Evolutionary conservation across 2,113 vertebrate species (phyloP), one percentile per base, ranked within the genome.

Genomic region (Aspidoscelis tigris): DNA sequence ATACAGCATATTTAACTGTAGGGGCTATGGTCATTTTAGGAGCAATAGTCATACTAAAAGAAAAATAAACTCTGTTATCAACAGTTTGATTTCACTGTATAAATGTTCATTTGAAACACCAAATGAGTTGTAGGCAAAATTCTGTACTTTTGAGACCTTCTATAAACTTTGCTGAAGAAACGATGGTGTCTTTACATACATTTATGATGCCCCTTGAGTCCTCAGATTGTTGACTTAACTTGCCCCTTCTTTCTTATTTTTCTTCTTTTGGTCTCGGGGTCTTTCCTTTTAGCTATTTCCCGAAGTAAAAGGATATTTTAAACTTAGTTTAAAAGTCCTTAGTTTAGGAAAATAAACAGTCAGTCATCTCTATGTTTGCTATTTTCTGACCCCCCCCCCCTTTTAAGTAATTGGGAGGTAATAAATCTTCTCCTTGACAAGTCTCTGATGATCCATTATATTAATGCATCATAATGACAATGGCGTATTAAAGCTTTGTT

Each of bases 381-480:
- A 92, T 84, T 90, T 94, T 71, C 33, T 33, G 33, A 33, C 33
- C 33, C 33, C 26, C 92, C 88, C 39, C 76, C 92, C 83, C 84
- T 82, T 64, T 90, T 89, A 91, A 84, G 87, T 90, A 89, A 85
- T 95, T 91, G 71, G 83, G 86, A 78, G 80, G 81, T 84, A 92
- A 95, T 95, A 95, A 95, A 95, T 96, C 94, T 94, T 90, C 80
- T 47, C 64, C 75, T 84, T 92, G 95, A 93, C 94, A 95, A 88
- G 81, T 91, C 92, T 93, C 89, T 93, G 93, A 94, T 94, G 95
- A 96, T 94, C 87, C 91, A 94, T 94, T 94, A 90, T 90, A 82
- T 94, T 94, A 95, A 95, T 96, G 93, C 87, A 93, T 95, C 93
- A 94, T 92, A 88, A 93, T 94, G 95, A 95, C 94, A 95, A 95